phyloP scores from a whole-genome alignment of 2,888 invertebrate genomes.

The Caenorhabditis sp. region DNA sequence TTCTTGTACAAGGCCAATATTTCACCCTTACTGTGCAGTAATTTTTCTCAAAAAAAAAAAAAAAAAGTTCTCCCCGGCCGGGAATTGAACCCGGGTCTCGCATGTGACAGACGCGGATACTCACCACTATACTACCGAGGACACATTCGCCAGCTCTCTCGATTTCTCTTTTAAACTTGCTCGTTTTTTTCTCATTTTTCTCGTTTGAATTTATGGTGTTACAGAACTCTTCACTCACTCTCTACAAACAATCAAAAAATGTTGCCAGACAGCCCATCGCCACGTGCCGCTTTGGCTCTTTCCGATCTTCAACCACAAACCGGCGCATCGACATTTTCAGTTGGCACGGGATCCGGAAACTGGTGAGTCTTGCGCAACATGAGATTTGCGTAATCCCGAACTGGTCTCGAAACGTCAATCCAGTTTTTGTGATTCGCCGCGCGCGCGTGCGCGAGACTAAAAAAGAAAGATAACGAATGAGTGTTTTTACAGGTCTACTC shows the following conservation, averaged over 20 bases:
- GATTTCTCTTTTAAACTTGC: background rate
- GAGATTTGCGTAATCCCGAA: background rate
- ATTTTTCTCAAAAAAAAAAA: background rate
- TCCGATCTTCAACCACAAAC: conserved; percentile 68
- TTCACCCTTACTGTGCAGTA: background rate
- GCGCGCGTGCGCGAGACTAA: conserved; percentile 41
- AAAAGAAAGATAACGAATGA: background rate
- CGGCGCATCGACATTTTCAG: conserved; percentile 54
- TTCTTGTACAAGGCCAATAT: no score
- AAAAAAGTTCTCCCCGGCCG: conserved; percentile 54
- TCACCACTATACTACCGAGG: conserved; percentile 51
- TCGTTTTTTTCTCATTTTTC: no score
- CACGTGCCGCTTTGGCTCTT: conserved; percentile 69
- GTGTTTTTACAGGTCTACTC: conserved; percentile 54
- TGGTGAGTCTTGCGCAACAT: conserved; percentile 43
- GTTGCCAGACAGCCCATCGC: conserved; percentile 69
- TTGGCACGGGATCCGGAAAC: conserved; percentile 59
- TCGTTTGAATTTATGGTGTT: background rate
- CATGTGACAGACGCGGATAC: conserved; percentile 60
- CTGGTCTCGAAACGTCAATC: background rate
- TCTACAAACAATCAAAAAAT: conserved; percentile 30
- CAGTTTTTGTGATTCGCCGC: background rate
- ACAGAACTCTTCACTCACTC: background rate
- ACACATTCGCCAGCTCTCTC: background rate
- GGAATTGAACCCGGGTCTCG: conserved; percentile 58